A percentile compares a stretch with the other conserved stretches of the same genome.
phyloP scores from a whole-genome alignment of 2,888 invertebrate genomes.

The Apodemia hepburni region DNA sequence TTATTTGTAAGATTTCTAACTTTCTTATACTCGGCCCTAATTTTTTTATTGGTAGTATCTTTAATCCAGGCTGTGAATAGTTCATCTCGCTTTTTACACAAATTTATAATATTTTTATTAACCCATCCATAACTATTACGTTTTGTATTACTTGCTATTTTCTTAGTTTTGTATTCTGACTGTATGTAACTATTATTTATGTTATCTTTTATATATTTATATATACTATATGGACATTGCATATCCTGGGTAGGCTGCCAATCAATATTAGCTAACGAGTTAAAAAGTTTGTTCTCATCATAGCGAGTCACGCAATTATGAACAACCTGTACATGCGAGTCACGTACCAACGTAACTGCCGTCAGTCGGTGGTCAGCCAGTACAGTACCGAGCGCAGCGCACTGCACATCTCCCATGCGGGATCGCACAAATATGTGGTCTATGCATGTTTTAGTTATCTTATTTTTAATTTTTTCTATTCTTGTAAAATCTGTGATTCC shows the following conservation, averaged over 20 bases:
- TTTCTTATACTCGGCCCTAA: slow-evolving; percentile 9
- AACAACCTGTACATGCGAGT: not conserved
- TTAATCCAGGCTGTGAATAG: slow-evolving; percentile 1
- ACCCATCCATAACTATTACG: not conserved
- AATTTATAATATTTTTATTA: not conserved
- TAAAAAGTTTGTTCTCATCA: not conserved
- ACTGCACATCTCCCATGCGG: not conserved
- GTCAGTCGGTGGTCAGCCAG: not conserved
- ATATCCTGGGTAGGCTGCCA: not conserved
- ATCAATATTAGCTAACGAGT: not conserved
- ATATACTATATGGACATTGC: not conserved
- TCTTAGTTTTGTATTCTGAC: not conserved
- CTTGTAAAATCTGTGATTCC: slow-evolving; percentile 18
- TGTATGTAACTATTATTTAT: not conserved
- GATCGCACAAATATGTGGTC: slow-evolving; percentile 2
- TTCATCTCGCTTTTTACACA: not conserved
- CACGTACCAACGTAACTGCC: not conserved
- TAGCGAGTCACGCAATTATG: not conserved
- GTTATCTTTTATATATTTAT: not conserved
- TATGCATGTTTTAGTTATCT: not conserved
- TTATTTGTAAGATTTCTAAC: slow-evolving; percentile 3
- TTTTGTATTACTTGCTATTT: not conserved
- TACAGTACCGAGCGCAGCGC: not conserved
- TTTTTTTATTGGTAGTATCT: slow-evolving; percentile 3
- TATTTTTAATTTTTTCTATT: slow-evolving; percentile 14